A percentile compares a stretch with the other conserved stretches of the same genome.
phyloP scores from a whole-genome alignment of 2,888 invertebrate species.

The Pseudococcus viburni region DNA sequence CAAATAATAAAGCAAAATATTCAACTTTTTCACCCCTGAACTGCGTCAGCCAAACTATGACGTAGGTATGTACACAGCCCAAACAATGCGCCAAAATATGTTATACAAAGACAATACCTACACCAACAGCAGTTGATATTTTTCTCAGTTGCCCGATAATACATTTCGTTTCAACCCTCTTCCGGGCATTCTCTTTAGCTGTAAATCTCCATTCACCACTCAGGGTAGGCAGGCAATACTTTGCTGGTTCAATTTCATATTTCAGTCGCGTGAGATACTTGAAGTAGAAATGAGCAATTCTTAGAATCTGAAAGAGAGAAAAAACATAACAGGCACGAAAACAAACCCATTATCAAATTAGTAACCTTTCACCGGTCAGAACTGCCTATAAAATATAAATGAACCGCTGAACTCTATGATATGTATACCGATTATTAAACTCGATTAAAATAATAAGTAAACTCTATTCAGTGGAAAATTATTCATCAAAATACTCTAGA shows the following conservation, averaged over 20 bases:
- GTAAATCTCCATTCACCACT: not conserved
- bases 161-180: not conserved
- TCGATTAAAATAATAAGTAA: too few relatives aligned
- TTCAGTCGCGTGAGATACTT: not conserved
- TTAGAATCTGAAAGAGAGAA: not conserved
- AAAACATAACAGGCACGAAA: not conserved
- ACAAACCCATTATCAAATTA: not conserved
- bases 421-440: not conserved
- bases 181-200: conserved; percentile 10
- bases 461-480: not conserved
- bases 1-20: too few relatives aligned
- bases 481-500: not conserved
- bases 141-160: not conserved
- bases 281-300: not conserved
- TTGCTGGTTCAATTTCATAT: not conserved
- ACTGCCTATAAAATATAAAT: not conserved
- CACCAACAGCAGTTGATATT: not conserved
- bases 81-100: not conserved
- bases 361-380: not conserved
- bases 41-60: not conserved
- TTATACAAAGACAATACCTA: not conserved
- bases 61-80: too few relatives aligned
- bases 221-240: not conserved
- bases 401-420: not conserved
- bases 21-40: not conserved